Evolutionary conservation across 2,888 invertebrate genomes (phyloP).

Genomic region (Eupelmus urozonus): DNA sequence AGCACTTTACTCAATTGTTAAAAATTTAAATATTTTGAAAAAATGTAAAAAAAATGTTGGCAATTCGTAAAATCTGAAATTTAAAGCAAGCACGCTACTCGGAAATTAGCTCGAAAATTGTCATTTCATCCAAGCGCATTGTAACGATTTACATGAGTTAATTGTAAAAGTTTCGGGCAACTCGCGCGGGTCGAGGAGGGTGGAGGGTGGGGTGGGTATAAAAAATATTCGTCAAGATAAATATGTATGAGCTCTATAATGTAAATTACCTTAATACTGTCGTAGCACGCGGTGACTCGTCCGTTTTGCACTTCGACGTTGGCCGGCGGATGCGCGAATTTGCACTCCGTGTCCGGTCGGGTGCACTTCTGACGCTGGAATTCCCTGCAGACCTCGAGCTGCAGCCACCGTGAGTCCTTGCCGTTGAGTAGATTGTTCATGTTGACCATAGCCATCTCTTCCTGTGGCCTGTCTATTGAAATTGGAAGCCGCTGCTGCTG

Average conservation of each 20-base stretch:
- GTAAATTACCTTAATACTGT: slow-evolving; percentile 97
- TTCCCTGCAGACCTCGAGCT: slow-evolving; percentile 99
- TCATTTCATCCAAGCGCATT: neutral
- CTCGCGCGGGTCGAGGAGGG: no score
- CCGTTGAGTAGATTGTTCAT: slow-evolving; percentile 98
- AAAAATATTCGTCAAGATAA: no score
- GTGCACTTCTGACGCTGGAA: slow-evolving; percentile 99
- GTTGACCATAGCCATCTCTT: slow-evolving; percentile 91
- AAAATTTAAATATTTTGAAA: no score
- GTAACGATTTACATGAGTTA: no score
- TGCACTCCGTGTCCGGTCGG: slow-evolving; percentile 99
- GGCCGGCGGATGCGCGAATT: slow-evolving; percentile 99
- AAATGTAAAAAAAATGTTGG: no score
- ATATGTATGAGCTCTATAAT: no score
- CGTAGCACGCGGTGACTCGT: slow-evolving; percentile 99
- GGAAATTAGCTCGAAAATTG: no score
- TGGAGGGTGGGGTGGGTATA: no score
- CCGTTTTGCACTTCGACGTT: slow-evolving; percentile 99
- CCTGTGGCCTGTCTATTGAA: slow-evolving; percentile 36
- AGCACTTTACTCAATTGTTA: no score
- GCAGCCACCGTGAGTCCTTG: slow-evolving; percentile 99
- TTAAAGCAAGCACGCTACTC: no score
- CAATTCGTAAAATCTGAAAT: no score
- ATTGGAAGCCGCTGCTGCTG: slow-evolving; percentile 49
- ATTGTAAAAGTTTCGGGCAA: no score